These are phyloP conservation scores for Drosophila paulistorum DNA, from an alignment of 1,140 invertebrate species.

Conservation along the genomic window DNA sequence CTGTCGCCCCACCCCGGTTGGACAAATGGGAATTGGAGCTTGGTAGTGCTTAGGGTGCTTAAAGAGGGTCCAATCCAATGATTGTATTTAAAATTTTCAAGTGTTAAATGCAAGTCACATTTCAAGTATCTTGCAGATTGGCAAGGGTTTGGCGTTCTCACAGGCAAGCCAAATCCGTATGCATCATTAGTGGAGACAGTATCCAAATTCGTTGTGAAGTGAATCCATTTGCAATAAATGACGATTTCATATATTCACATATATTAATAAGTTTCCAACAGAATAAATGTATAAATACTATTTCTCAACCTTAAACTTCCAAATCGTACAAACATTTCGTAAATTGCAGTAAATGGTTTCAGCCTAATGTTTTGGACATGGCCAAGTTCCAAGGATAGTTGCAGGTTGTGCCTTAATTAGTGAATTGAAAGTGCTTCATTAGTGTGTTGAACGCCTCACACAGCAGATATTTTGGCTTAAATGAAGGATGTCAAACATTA, in stretches of 20 bases:
- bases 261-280: background rate
- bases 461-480: too few species aligned
- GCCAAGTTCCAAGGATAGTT: too few species aligned
- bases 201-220: constrained; percentile 28
- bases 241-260: constrained; percentile 4
- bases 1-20: background rate
- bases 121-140: background rate
- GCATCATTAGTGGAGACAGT: background rate
- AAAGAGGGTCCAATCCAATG: background rate
- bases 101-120: background rate
- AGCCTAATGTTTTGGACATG: too few species aligned
- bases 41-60: background rate
- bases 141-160: background rate
- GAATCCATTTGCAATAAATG: constrained; percentile 2
- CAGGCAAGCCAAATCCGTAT: background rate
- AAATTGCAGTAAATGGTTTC: too few species aligned
- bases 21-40: constrained; percentile 54
- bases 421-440: too few species aligned
- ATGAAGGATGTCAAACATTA: too few species aligned
- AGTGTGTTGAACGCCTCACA: too few species aligned
- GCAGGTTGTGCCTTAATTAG: too few species aligned
- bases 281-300: too few species aligned
- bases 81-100: background rate
- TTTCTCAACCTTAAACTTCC: too few species aligned
- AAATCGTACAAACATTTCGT: too few species aligned